A percentile compares a stretch with the other conserved stretches of the same genome.
phyloP scores from a whole-genome alignment of 1,140 invertebrate genomes.

The Sycobia sp. region DNA sequence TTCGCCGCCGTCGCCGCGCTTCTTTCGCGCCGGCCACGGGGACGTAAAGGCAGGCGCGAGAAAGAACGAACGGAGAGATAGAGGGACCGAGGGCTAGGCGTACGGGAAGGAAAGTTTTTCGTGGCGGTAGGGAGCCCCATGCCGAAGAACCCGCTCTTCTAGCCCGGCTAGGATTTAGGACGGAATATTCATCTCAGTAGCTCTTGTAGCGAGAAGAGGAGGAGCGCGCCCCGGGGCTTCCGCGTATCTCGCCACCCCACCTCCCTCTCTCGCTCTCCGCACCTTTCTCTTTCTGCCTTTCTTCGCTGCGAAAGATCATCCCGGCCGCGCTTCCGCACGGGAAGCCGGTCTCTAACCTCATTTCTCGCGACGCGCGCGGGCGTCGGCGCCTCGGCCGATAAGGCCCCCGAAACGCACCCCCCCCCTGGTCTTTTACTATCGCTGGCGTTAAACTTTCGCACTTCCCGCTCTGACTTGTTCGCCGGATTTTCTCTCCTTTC shows the following conservation, averaged over 20 bases:
- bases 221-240: not conserved
- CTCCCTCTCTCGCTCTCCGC: not conserved
- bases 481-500: not conserved
- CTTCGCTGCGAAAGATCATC: constrained; percentile 4
- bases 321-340: not conserved
- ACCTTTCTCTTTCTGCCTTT: not conserved
- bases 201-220: constrained; percentile 13
- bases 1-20: constrained; percentile 5
- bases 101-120: not conserved
- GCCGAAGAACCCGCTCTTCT: constrained; percentile 42
- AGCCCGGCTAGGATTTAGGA: constrained; percentile 50
- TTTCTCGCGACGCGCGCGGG: not conserved
- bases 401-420: not conserved
- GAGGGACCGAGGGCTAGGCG: not conserved
- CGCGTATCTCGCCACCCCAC: not conserved
- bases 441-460: constrained; percentile 6
- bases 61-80: constrained; percentile 17
- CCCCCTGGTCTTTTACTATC: constrained; percentile 10
- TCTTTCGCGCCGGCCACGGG: constrained; percentile 6
- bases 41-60: no score
- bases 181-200: constrained; percentile 57
- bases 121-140: constrained; percentile 32
- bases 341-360: not conserved
- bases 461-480: no score
- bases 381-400: not conserved